These are phyloP conservation scores for Drosophila prolongata DNA, from an alignment of 2,888 invertebrate genomes.

Conservation along the genomic window DNA sequence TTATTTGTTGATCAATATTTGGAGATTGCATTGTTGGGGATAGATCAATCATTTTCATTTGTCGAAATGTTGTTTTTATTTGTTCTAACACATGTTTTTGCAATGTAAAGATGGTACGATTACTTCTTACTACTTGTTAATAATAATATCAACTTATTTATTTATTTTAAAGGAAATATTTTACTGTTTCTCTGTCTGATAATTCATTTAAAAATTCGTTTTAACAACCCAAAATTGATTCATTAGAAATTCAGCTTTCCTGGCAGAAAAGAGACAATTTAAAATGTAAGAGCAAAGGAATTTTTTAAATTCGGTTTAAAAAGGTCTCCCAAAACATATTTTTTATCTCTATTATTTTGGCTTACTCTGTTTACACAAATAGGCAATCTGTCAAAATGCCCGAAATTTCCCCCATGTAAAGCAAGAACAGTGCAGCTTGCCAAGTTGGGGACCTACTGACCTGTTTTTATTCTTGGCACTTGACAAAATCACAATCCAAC, in stretches of 20 bases:
- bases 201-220: no score
- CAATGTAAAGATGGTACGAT: neutral
- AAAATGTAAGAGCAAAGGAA: no score
- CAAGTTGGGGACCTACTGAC: slow-evolving; percentile 17
- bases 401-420: neutral
- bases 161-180: neutral
- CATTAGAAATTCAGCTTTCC: no score
- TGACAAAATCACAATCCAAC: slow-evolving; percentile 11
- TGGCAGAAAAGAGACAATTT: no score
- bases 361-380: neutral
- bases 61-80: neutral
- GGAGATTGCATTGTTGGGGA: neutral
- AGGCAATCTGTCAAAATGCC: neutral
- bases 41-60: slow-evolving; percentile 11
- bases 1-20: slow-evolving; percentile 39
- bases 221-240: no score
- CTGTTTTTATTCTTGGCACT: slow-evolving; percentile 25
- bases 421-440: slow-evolving; percentile 1
- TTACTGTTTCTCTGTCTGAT: no score
- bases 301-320: no score
- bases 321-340: no score
- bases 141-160: neutral
- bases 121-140: no score
- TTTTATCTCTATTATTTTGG: no score
- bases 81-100: neutral